Conservation (phyloP, 2,113 vertebrate species). For the Callionymus lyra region DNA sequence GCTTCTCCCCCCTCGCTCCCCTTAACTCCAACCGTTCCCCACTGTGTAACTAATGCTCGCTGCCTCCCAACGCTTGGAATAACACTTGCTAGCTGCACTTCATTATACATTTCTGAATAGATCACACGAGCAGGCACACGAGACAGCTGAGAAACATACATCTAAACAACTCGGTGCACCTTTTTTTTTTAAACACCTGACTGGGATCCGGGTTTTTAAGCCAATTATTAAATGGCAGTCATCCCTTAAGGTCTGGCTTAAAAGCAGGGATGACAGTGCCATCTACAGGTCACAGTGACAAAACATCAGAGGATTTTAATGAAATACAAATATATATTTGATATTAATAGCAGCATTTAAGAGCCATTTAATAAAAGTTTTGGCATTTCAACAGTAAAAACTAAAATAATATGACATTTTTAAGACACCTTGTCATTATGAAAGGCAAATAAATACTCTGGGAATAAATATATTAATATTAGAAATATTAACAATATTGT, state of each 20-base stretch:
- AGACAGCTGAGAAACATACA: slow-evolving; percentile 14
- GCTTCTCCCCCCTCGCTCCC: slow-evolving; percentile 46
- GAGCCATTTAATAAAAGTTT: no score
- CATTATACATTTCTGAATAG: slow-evolving; percentile 40
- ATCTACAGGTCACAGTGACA: slow-evolving; percentile 51
- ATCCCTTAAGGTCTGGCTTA: slow-evolving; percentile 36
- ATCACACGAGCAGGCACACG: slow-evolving; percentile 20
- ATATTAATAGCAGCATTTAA: no score
- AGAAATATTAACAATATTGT: no score
- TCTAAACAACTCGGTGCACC: background rate
- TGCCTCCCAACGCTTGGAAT: slow-evolving; percentile 47
- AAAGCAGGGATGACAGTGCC: slow-evolving; percentile 55
- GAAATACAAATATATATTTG: no score
- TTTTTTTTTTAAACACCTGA: slow-evolving; percentile 29
- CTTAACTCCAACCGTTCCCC: slow-evolving; percentile 52
- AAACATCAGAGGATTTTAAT: no score
- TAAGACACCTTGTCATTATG: no score
- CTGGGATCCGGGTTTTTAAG: slow-evolving; percentile 29
- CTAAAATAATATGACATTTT: no score
- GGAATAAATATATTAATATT: no score
- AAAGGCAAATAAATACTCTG: no score
- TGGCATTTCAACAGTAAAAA: no score
- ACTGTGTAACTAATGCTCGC: slow-evolving; percentile 53
- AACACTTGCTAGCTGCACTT: slow-evolving; percentile 50
- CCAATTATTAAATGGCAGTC: slow-evolving; percentile 42